phyloP scores from a whole-genome alignment of 2,113 vertebrate genomes.

The Zootoca vivipara region DNA sequence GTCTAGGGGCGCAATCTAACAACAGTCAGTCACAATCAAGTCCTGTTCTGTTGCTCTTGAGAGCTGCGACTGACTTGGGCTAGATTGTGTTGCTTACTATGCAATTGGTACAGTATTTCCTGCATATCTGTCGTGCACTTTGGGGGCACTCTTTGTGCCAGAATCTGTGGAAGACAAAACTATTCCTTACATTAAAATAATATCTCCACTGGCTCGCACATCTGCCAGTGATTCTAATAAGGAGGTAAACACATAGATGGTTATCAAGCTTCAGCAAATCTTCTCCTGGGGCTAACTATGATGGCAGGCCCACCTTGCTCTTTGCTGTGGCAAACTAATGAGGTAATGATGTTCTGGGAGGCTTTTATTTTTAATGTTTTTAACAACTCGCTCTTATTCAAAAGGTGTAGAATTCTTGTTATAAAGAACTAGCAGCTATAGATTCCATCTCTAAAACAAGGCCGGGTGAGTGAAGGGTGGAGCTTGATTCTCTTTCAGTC shows the following conservation, averaged over 20 bases:
- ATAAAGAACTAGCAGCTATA: neutral
- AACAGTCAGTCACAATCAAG: neutral
- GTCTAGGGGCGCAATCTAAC: neutral
- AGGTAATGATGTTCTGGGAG: neutral
- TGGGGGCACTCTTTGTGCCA: accelerated
- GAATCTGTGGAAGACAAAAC: neutral
- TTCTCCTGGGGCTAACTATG: neutral
- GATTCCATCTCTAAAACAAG: neutral
- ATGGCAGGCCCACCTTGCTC: neutral
- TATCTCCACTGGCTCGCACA: neutral
- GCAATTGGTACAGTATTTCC: neutral
- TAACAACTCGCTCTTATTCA: too few relatives aligned
- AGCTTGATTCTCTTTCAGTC: neutral
- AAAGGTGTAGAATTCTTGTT: neutral
- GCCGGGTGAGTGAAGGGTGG: neutral
- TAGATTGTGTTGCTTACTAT: neutral
- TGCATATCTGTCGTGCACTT: neutral
- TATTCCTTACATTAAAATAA: neutral
- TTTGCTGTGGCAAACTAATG: neutral
- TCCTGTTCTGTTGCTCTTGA: neutral
- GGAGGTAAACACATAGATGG: neutral
- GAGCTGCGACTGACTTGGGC: neutral
- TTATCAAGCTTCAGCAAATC: neutral
- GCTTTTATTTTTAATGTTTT: neutral
- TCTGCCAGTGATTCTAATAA: neutral